Percentiles rank a stretch among this genome's conserved stretches.
These are phyloP conservation scores for Heliconius ethilla DNA, from an alignment of 2,888 invertebrate genomes.

Conservation along the genomic window DNA sequence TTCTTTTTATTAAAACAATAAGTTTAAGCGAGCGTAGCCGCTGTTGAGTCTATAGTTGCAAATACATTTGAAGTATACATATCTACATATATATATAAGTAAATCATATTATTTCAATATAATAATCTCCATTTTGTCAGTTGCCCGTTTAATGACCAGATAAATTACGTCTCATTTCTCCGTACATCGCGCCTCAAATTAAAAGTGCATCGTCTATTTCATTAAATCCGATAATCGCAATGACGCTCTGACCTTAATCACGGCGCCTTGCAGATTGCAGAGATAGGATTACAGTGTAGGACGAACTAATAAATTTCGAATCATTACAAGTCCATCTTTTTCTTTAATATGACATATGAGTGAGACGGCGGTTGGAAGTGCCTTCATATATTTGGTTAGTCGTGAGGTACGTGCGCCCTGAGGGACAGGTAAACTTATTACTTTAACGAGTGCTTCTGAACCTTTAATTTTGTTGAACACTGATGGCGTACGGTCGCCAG, in stretches of 20 bases:
- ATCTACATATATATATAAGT: background rate
- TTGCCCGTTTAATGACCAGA: constrained; percentile 46
- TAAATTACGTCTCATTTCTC: constrained; percentile 47
- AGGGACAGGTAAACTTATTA: constrained; percentile 50
- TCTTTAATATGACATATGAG: constrained; percentile 47
- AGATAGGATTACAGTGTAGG: constrained; percentile 40
- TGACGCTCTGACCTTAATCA: constrained; percentile 46
- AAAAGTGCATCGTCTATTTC: constrained; percentile 44
- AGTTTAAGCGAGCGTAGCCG: too few relatives aligned
- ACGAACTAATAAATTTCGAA: constrained; percentile 42
- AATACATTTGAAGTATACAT: background rate
- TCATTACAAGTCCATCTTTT: constrained; percentile 36
- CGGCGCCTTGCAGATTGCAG: constrained; percentile 43
- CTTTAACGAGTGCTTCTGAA: constrained; percentile 68
- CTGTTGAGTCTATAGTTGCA: background rate
- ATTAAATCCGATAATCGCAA: constrained; percentile 46
- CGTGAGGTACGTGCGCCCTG: constrained; percentile 49
- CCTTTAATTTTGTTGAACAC: constrained; percentile 61
- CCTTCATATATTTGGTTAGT: constrained; percentile 31
- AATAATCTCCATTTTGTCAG: constrained; percentile 44
- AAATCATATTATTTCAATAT: constrained; percentile 22
- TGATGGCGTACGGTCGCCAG: constrained; percentile 56
- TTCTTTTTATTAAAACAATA: too few relatives aligned
- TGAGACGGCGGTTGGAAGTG: constrained; percentile 44
- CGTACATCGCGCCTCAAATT: constrained; percentile 45